A percentile compares a stretch with the other conserved stretches of the same genome.
phyloP scores from a whole-genome alignment of 2,113 vertebrate genomes.

The Sebastes fasciatus region DNA sequence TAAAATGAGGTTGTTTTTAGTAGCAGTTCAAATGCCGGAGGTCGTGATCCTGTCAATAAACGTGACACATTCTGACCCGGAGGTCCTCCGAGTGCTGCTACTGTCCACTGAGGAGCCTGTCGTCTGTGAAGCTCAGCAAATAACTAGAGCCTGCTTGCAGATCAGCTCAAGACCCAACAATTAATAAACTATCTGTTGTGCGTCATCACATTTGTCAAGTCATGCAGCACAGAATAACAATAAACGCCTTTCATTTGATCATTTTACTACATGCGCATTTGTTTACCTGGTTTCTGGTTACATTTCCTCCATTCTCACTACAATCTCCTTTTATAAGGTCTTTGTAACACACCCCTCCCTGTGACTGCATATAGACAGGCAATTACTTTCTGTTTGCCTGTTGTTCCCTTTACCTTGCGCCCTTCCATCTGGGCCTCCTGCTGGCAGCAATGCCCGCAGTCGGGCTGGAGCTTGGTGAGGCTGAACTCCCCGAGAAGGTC shows the following conservation, averaged over 20 bases:
- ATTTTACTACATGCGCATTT: not conserved
- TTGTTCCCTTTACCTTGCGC: constrained; percentile 88
- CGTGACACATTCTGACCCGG: constrained; percentile 8
- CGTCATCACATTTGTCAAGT: not conserved
- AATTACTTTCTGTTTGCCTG: constrained; percentile 12
- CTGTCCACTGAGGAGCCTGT: not conserved
- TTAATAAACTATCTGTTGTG: not conserved
- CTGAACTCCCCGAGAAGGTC: constrained; percentile 94
- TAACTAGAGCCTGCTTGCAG: not conserved
- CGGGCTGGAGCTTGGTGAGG: constrained; percentile 88
- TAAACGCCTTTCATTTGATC: not conserved
- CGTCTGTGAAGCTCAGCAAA: not conserved
- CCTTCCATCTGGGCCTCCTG: constrained; percentile 94
- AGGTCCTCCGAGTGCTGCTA: not conserved
- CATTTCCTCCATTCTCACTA: not conserved
- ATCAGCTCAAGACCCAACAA: not conserved
- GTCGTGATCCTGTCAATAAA: constrained; percentile 29
- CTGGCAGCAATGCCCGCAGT: constrained; percentile 95
- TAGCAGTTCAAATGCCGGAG: constrained; percentile 1
- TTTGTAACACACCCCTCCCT: not conserved
- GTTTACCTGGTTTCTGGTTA: not conserved
- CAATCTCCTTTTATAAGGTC: not conserved
- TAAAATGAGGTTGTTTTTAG: constrained; percentile 41
- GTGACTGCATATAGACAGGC: constrained; percentile 5
- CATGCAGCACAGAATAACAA: not conserved